Base-by-base conservation (phyloP, 2,113 vertebrate genomes). In the Syngnathus scovelli region DNA sequence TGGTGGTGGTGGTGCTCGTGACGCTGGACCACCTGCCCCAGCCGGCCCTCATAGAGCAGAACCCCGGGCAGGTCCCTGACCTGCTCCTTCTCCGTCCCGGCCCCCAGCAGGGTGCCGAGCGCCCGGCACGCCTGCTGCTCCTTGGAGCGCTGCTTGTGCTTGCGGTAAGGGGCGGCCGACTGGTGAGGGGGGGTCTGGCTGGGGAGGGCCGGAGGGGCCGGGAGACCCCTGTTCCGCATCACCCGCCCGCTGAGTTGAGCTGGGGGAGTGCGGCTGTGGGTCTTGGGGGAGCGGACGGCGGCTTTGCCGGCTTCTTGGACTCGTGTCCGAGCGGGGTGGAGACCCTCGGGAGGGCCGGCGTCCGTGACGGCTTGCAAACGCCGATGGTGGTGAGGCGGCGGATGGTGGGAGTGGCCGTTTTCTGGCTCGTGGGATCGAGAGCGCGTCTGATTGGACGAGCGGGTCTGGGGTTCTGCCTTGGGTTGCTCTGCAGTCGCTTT, bases 1-100 rank as follows among this genome's bases (percentile, higher is more conserved):
- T 99, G 97, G 71, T 98, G 96, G 76, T 99, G 97, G 80, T 98
- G 95, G 69, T 99, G 97, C 78, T 99, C 96, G 0, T 99, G 97
- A 84, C 97, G 93, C 88, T 99, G 96, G 78, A 99, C 92, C 75
- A 97, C 90, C 74, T 94, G 95, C 56, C 94, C 94, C 68, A 93
- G 90, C 70, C 92, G 94, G 61, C 94, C 93, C 75, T 98, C 95
- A 5, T 95, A 98, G 8, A 96, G 90, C 86, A 97, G 82, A 41
- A 92, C 64, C 6, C 87, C 87, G 8, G 96, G 95, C 71, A 96
- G 90, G 83, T 98, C 94, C 82, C 92, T 88, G 71, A 92, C 90
- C 0, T 94, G 95, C 58, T 95, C 95, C 78, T 95, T 96, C 83
- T 96, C 95, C 75, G 94, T 61, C 73, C 92, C 88, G 2, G 91